Base-by-base conservation (phyloP, 2,888 invertebrate species). In the Drosophila cognata region DNA sequence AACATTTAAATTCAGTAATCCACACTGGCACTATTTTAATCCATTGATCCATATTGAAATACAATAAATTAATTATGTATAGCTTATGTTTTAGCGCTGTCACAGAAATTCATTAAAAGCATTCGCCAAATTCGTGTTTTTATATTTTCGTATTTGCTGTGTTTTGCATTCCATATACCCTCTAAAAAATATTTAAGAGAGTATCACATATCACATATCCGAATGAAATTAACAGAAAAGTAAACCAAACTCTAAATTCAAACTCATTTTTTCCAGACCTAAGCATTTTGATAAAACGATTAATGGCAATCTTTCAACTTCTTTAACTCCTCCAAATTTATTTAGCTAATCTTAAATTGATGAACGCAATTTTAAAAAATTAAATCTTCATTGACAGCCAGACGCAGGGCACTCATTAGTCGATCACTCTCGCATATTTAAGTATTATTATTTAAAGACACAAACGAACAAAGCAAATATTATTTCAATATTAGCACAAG, bases 381-480 rank as follows among this genome's bases (percentile, higher is more conserved):
- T 2, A 31, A 52, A 13, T 52, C 21, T 35, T 11, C 6, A 53
- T 5, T 25, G 11, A 43, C 2, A 43, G 1, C 21, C 5, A 11
- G 5, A 21, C 25, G 13, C 28, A 48, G 57, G 52, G 52, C 48
- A 73, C 74, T 18, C 7, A 4, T n/a, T 7, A 7, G 8, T 18
- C 29, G 13, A 25, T 2, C 29, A 21, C 25, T 11, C 2, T 25
- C 3, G 2, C 13, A 31, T 18, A 35, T 65, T 62, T 52, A 63
- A 53, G 66, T 11, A 46, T 59, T 52, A 65, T 52, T 51, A 66
- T 57, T 66, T 46, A 29, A 70, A 62, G 8, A 21, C 16, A 33
- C 36, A 58, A 25, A 61, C 35, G 21, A 38, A 35, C 50, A 51
- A 41, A 36, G n/a, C n/a, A 46, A 56, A 53, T 18, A 48, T 60